phyloP scores from a whole-genome alignment of 2,113 vertebrate genomes.

The Glaucidium brasilianum region DNA sequence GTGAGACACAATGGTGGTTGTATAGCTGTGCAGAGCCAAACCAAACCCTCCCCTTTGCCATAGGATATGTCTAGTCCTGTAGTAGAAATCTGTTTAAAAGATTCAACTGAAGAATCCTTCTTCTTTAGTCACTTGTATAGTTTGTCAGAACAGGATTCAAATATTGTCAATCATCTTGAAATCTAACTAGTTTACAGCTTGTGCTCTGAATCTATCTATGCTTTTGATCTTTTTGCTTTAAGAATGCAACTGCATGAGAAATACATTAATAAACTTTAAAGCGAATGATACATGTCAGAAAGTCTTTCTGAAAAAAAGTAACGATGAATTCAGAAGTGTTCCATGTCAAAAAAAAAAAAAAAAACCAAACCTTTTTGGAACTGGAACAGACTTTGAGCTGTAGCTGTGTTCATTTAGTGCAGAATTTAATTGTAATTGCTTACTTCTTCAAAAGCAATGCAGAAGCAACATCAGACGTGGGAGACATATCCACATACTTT shows the following conservation, averaged over 20 bases:
- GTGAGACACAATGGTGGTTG: neutral
- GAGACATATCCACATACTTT: neutral
- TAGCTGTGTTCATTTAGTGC: neutral
- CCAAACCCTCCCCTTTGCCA: neutral
- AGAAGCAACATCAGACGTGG: neutral
- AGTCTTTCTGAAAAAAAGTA: neutral
- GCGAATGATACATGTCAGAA: neutral
- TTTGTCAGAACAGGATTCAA: conserved; percentile 43
- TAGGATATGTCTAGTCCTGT: neutral
- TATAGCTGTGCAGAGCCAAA: neutral
- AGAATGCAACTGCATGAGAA: conserved; percentile 29
- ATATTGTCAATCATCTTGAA: conserved; percentile 34
- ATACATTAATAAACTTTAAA: conserved; percentile 23
- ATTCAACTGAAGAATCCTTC: neutral
- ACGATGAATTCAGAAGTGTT: neutral
- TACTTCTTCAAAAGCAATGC: neutral
- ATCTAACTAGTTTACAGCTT: neutral
- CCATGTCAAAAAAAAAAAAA: neutral
- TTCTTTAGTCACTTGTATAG: neutral
- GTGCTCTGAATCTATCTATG: neutral
- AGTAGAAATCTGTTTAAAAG: neutral
- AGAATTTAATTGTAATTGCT: neutral
- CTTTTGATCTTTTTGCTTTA: conserved; percentile 52
- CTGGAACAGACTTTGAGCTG: neutral
- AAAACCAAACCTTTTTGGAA: neutral